A percentile compares a stretch with the other conserved stretches of the same genome.
phyloP scores from a whole-genome alignment of 2,113 vertebrate species.

The Brachypodius melanocephalos region DNA sequence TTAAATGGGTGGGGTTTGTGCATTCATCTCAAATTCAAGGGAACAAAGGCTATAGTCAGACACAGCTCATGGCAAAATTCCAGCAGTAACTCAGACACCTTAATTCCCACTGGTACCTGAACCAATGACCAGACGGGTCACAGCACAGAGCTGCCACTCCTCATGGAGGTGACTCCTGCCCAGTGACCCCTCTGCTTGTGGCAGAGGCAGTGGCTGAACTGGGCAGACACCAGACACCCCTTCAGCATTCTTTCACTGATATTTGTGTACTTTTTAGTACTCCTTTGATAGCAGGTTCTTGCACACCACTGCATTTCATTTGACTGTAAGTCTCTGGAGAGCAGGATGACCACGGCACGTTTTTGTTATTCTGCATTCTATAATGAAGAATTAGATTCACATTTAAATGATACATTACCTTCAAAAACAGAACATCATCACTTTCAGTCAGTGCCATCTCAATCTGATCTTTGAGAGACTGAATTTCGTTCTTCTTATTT shows the following conservation, averaged over 20 bases:
- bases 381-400: background rate
- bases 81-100: background rate
- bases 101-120: background rate
- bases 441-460: constrained; percentile 70
- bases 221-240: background rate
- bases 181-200: background rate
- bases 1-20: background rate
- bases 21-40: background rate
- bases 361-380: background rate
- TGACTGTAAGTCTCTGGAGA: background rate
- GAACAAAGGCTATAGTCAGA: background rate
- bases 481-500: constrained; percentile 78
- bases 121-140: background rate
- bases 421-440: constrained; percentile 82
- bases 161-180: background rate
- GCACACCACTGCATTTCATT: background rate
- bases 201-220: background rate
- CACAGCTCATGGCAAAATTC: background rate
- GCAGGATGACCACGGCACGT: background rate
- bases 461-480: constrained; percentile 71
- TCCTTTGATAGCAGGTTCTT: background rate
- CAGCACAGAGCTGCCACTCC: background rate
- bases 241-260: background rate
- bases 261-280: background rate
- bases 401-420: constrained; percentile 73